Percentiles rank a stretch among this genome's conserved stretches.
phyloP scores from a whole-genome alignment of 2,888 invertebrate genomes.

The Caenorhabditis wallacei region DNA sequence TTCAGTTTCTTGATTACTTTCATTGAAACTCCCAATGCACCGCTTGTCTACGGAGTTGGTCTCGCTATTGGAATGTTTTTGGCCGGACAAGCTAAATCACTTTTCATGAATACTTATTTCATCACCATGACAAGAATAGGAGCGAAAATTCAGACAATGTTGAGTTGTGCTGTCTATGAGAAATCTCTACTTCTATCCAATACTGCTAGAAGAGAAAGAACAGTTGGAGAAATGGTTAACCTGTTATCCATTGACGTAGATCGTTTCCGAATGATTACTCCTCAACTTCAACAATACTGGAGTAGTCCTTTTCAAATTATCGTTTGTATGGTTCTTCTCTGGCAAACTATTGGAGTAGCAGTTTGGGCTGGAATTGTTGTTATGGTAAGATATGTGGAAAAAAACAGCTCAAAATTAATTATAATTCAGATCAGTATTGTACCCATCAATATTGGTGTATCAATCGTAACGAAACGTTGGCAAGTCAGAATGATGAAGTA shows the following conservation, averaged over 20 bases:
- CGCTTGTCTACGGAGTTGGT: constrained; percentile 76
- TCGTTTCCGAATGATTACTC: constrained; percentile 83
- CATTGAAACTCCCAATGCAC: constrained; percentile 77
- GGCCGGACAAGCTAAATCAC: constrained; percentile 66
- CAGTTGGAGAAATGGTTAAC: constrained; percentile 86
- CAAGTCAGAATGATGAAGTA: constrained; percentile 92
- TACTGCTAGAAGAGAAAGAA: constrained; percentile 84
- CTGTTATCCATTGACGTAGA: constrained; percentile 85
- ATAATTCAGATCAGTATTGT: constrained; percentile 85
- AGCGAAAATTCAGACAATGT: constrained; percentile 77
- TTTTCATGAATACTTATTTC: constrained; percentile 77
- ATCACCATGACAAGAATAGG: constrained; percentile 77
- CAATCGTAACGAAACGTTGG: constrained; percentile 77
- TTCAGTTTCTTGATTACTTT: constrained; percentile 78
- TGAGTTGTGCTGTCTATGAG: constrained; percentile 81
- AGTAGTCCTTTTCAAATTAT: constrained; percentile 81
- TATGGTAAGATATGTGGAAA: constrained; percentile 89
- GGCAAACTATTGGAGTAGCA: constrained; percentile 87
- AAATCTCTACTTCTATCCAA: constrained; percentile 85
- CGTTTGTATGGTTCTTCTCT: constrained; percentile 83
- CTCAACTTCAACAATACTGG: constrained; percentile 82
- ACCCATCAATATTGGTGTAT: constrained; percentile 82
- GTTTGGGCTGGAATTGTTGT: constrained; percentile 94
- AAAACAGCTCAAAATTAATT: not conserved
- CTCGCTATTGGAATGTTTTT: constrained; percentile 79